These are phyloP conservation scores for Plotosus lineatus DNA, from an alignment of 2,113 vertebrate genomes.

Conservation along the genomic window DNA sequence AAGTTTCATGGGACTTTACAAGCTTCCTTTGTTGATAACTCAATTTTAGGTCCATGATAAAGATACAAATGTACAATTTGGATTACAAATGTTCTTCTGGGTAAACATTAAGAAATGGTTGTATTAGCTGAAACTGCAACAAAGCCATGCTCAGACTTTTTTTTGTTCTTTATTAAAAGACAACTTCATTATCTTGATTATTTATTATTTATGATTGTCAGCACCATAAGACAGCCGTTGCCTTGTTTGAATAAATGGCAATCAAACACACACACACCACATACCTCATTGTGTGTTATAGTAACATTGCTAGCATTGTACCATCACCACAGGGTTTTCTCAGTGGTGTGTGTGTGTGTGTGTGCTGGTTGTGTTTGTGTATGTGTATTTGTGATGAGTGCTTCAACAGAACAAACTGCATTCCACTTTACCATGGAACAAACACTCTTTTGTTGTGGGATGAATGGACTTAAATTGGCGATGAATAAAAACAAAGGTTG, in stretches of 20 bases:
- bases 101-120: not conserved
- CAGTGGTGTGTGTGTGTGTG: not conserved
- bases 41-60: not conserved
- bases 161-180: not conserved
- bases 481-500: slow-evolving; percentile 10
- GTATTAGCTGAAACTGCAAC: not conserved
- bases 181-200: not conserved
- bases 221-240: slow-evolving; percentile 37
- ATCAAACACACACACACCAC: slow-evolving; percentile 28
- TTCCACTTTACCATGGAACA: slow-evolving; percentile 17
- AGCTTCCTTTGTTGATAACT: not conserved
- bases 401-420: slow-evolving; percentile 1
- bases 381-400: slow-evolving; percentile 13
- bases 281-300: slow-evolving; percentile 6
- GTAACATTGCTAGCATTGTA: slow-evolving; percentile 5
- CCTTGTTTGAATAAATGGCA: slow-evolving; percentile 59
- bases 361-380: slow-evolving; percentile 10
- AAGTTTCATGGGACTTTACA: not conserved
- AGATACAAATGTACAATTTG: not conserved
- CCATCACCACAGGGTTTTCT: not conserved
- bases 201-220: too few species aligned
- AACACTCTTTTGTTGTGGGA: slow-evolving; percentile 5
- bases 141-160: not conserved
- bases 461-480: not conserved
- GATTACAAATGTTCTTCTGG: not conserved